Conservation (phyloP, 2,113 vertebrate genomes). For the Gallinago undulata region DNA sequence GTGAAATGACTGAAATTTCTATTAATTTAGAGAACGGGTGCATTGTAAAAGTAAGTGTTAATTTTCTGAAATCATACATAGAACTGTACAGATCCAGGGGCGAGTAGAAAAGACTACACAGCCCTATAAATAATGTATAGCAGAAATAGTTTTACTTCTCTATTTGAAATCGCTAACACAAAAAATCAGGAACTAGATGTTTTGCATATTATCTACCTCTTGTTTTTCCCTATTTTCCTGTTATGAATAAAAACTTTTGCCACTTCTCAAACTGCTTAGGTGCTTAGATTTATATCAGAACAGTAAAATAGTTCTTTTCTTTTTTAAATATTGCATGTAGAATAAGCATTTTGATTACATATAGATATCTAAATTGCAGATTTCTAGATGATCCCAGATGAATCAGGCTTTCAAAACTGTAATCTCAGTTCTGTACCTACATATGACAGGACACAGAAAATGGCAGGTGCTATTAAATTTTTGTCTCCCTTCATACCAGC, state of each 20-base stretch:
- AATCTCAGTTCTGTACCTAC: not conserved
- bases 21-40: not conserved
- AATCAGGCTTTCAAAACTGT: not conserved
- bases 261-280: not conserved
- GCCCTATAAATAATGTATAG: not conserved
- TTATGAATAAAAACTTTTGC: not conserved
- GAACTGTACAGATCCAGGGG: not conserved
- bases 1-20: not conserved
- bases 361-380: not conserved
- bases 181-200: not conserved
- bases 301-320: not conserved
- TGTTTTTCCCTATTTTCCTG: not conserved
- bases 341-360: not conserved
- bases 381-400: not conserved
- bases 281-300: not conserved
- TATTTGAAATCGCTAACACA: no score
- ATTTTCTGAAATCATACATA: not conserved
- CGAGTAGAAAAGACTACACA: not conserved
- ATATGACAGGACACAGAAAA: not conserved
- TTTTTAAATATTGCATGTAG: not conserved
- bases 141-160: not conserved
- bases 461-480: not conserved
- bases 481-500: not conserved
- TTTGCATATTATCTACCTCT: not conserved
- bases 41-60: not conserved